Evolutionary conservation across 2,888 invertebrate genomes (phyloP).

Genomic region (Pycnomerus fuliginosus): DNA sequence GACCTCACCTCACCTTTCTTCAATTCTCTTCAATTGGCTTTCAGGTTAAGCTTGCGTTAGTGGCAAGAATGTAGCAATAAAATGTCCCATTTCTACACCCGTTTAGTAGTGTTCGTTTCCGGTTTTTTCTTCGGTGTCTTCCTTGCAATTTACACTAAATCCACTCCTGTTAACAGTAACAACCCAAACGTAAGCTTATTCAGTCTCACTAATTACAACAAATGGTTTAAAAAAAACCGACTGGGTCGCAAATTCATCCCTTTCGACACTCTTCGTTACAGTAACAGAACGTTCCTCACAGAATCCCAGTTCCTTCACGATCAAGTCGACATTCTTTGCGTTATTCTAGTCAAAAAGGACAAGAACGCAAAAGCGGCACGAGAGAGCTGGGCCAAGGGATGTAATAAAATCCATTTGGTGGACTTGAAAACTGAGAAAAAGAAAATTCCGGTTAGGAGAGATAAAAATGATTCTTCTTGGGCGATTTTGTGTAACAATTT

Average conservation of each 20-base stretch:
- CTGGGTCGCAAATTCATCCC: conserved; percentile 23
- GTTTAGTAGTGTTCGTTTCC: conserved; percentile 31
- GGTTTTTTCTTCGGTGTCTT: conserved; percentile 36
- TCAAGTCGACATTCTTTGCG: conserved; percentile 52
- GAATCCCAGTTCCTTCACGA: conserved; percentile 43
- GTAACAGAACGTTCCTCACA: conserved; percentile 26
- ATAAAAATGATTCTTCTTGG: conserved; percentile 45
- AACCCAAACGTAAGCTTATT: conserved; percentile 2
- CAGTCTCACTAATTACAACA: conserved; percentile 25
- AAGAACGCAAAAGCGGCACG: conserved; percentile 48
- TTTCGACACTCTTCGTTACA: conserved; percentile 42
- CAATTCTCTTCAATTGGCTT: background rate
- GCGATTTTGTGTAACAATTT: conserved; percentile 41
- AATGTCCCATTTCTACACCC: conserved; percentile 37
- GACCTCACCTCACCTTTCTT: too few species aligned
- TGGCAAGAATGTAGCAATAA: conserved; percentile 21
- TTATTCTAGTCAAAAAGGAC: conserved; percentile 52
- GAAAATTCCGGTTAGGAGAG: conserved; percentile 35
- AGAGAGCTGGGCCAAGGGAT: conserved; percentile 48
- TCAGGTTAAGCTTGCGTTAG: conserved; percentile 5
- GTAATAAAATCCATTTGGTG: conserved; percentile 41
- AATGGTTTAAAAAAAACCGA: conserved; percentile 35
- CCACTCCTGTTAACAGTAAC: conserved; percentile 9
- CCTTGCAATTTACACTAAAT: conserved; percentile 24
- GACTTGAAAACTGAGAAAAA: conserved; percentile 24